These are phyloP conservation scores for Naso thynnoides DNA, from an alignment of 2,797 vertebrate species.

Conservation along the genomic window DNA sequence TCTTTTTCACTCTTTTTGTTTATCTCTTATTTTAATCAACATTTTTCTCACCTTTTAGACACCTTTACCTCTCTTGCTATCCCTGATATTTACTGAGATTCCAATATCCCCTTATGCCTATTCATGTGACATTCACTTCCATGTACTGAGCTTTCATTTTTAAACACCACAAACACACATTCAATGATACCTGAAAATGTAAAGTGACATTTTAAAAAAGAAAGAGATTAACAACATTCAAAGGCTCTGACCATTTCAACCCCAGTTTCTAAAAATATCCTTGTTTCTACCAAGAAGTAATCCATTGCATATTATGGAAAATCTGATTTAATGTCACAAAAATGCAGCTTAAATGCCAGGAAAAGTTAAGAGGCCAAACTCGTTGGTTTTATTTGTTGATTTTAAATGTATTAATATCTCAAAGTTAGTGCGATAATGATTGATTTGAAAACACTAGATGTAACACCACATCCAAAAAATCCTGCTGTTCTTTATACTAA, in stretches of 20 bases:
- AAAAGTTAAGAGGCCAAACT: constrained; percentile 32
- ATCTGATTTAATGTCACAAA: constrained; percentile 59
- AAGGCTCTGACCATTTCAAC: constrained; percentile 15
- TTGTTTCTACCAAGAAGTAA: constrained; percentile 46
- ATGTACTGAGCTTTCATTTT: background rate
- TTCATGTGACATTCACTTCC: background rate
- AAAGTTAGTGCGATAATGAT: constrained; percentile 21
- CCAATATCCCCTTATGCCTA: constrained; percentile 8
- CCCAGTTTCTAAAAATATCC: constrained; percentile 47
- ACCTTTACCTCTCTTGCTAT: too few species aligned
- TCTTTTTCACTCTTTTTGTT: background rate
- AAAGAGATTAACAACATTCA: background rate
- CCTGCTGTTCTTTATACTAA: background rate
- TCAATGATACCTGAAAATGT: constrained; percentile 1
- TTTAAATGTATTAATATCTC: constrained; percentile 39
- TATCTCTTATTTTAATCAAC: constrained; percentile 12
- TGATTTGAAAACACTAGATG: constrained; percentile 12
- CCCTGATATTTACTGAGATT: background rate
- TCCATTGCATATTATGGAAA: constrained; percentile 55
- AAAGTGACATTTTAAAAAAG: constrained; percentile 1
- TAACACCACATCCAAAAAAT: constrained; percentile 1
- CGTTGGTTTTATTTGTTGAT: constrained; percentile 28
- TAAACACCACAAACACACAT: constrained; percentile 8
- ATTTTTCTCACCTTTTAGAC: constrained; percentile 4
- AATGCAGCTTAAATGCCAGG: constrained; percentile 38